Base-by-base conservation (phyloP, 1,140 invertebrate species). In the Drosophila oshimai region DNA sequence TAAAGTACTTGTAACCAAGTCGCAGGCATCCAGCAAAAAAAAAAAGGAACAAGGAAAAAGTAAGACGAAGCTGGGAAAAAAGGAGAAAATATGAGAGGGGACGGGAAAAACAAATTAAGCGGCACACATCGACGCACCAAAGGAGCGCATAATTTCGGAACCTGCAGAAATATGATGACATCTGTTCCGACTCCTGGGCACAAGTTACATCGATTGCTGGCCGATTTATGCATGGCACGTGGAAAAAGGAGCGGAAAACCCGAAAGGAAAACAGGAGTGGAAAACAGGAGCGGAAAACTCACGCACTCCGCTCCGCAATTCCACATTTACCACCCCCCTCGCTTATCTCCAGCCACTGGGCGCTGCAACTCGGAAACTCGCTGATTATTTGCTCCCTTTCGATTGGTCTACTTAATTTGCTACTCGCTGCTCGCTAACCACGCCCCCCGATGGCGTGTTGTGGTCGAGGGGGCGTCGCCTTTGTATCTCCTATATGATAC, bases 1-100 rank as follows among this genome's bases (percentile, higher is more conserved):
- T 90, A 90, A 90, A 90, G 89, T 90, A 90, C 89, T 90, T 87
- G 88, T 86, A 90, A 90, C 80, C 86, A 90, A 89, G 83, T 88
- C 78, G 55, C 45, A 61, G 70, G 49, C 50, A 42, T 36, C 57
- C 64, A 41, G 20, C 54, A 42, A 28, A 62, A 55, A 58, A 74
- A 37, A 71, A 49, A 47, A 28, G 42, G 44, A 36, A 45, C 29
- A 36, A n/a, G 31, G 45, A 29, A 50, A 54, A 34, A 7, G 36
- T n/a, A n/a, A n/a, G n/a, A n/a, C n/a, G 29, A 9, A 44, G 44
- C 34, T 22, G 41, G 41, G 17, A 12, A 18, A 28, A 68, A 17
- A 26, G 34, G 49, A 37, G 53, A 33, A 28, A 29, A 31, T 46
- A 18, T 12, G 20, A 13, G 24, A 9, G 24, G 13, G 41, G 17